These are phyloP conservation scores for Unio pictorum DNA, from an alignment of 2,888 invertebrate genomes.

Conservation along the genomic window DNA sequence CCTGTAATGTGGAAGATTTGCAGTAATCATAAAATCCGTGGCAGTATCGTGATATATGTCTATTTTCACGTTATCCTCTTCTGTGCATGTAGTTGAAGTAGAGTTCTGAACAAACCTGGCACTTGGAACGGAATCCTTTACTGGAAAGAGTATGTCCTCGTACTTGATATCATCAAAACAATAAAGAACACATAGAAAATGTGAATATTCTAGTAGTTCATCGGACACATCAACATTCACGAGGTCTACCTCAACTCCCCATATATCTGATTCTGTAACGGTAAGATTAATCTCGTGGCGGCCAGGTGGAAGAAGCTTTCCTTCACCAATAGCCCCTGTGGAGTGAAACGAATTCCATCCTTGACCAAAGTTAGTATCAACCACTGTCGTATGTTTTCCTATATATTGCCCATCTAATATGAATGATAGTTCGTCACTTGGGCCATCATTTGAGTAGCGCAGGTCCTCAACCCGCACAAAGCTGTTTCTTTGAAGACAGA, in stretches of 20 bases:
- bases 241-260: conserved; percentile 38
- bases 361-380: conserved; percentile 13
- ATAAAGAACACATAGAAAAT: conserved; percentile 28
- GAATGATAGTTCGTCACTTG: conserved; percentile 10
- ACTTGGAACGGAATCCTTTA: conserved; percentile 21
- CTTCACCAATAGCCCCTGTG: conserved; percentile 12
- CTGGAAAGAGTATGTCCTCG: conserved; percentile 8
- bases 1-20: conserved; percentile 36
- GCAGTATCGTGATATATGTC: conserved; percentile 34
- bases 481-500: conserved; percentile 21
- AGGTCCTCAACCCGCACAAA: conserved; percentile 15
- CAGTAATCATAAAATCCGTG: conserved; percentile 29
- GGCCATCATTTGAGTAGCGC: conserved; percentile 30
- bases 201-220: conserved; percentile 15
- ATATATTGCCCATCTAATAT: conserved; percentile 13
- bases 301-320: conserved; percentile 16
- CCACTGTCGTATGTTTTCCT: conserved; percentile 14
- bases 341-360: conserved; percentile 37
- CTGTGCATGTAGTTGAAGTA: conserved; percentile 31
- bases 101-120: conserved; percentile 38
- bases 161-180: conserved; percentile 33
- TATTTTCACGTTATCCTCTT: conserved; percentile 40
- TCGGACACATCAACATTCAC: conserved; percentile 26
- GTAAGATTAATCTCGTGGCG: conserved; percentile 24
- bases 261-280: conserved; percentile 21